A percentile compares a stretch with the other conserved stretches of the same genome.
phyloP scores from a whole-genome alignment of 2,888 invertebrate species.

The Drosophila sordidapex region DNA sequence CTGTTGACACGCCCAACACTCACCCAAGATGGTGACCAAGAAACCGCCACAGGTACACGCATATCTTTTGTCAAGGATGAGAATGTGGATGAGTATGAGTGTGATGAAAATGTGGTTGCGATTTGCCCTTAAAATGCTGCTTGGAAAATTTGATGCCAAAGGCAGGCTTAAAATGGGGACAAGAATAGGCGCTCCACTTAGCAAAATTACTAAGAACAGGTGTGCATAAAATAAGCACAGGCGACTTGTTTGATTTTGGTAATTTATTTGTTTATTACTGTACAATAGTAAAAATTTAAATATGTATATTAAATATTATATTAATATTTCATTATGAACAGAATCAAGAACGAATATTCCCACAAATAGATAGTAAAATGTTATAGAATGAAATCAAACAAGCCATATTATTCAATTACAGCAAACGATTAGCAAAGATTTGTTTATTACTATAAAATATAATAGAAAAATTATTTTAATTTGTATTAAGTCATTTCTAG shows the following conservation, averaged over 20 bases:
- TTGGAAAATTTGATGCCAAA: constrained; percentile 28
- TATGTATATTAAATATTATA: too few species aligned
- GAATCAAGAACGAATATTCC: neutral
- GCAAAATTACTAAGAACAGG: neutral
- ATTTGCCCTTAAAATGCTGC: constrained; percentile 15
- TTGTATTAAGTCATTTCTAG: neutral
- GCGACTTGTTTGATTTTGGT: neutral
- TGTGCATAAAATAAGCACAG: neutral
- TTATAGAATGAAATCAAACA: neutral
- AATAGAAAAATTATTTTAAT: neutral
- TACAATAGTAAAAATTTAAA: neutral
- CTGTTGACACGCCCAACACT: constrained; percentile 57
- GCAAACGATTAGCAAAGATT: neutral
- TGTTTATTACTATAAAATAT: neutral
- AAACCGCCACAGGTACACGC: constrained; percentile 16
- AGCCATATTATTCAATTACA: neutral
- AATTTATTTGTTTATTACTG: neutral
- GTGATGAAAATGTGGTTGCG: constrained; percentile 11
- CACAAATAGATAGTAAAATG: neutral
- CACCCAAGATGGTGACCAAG: constrained; percentile 19
- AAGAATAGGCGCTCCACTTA: neutral
- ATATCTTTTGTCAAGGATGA: constrained; percentile 7
- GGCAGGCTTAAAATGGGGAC: neutral
- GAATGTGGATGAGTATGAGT: constrained; percentile 1
- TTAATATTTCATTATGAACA: neutral